Percentiles rank a stretch among this genome's conserved stretches.
Evolutionary conservation across 2,113 vertebrate species (phyloP).

Genomic region (Neogobius melanostomus): DNA sequence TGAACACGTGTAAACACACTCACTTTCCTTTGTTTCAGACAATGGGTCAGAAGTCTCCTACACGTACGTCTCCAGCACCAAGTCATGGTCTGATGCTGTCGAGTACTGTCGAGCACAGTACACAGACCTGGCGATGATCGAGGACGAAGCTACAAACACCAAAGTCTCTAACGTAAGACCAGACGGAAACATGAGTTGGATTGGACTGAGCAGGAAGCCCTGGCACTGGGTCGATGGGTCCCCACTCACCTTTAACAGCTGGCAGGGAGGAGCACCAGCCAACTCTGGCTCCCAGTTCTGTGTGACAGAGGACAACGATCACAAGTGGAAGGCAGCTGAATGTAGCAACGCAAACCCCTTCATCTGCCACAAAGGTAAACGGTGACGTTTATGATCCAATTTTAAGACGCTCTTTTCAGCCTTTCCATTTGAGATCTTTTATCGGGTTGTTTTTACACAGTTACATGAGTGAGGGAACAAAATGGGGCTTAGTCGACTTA

Average conservation of each 20-base stretch:
- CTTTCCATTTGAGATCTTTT: too few species aligned
- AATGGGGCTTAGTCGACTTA: too few species aligned
- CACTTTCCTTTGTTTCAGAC: not conserved
- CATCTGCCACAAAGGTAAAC: not conserved
- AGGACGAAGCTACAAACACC: not conserved
- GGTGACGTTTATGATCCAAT: not conserved
- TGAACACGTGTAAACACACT: too few species aligned
- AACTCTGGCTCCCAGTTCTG: too few species aligned
- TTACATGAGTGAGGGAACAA: too few species aligned
- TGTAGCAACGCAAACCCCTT: not conserved
- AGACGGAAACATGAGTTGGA: not conserved
- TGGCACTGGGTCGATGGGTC: not conserved
- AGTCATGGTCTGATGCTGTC: not conserved
- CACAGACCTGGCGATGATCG: not conserved
- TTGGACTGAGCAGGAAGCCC: not conserved
- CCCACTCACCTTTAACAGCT: not conserved
- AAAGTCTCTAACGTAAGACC: not conserved
- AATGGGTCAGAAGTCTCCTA: not conserved
- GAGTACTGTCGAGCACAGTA: not conserved
- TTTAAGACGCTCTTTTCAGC: too few species aligned
- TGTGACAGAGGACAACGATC: not conserved
- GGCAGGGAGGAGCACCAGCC: not conserved
- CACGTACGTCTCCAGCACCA: not conserved
- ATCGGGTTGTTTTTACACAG: too few species aligned
- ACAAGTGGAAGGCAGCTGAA: not conserved